A percentile compares a stretch with the other conserved stretches of the same genome.
These are phyloP conservation scores for Lutjanus campechanus DNA, from an alignment of 2,797 vertebrate genomes.

Conservation along the genomic window DNA sequence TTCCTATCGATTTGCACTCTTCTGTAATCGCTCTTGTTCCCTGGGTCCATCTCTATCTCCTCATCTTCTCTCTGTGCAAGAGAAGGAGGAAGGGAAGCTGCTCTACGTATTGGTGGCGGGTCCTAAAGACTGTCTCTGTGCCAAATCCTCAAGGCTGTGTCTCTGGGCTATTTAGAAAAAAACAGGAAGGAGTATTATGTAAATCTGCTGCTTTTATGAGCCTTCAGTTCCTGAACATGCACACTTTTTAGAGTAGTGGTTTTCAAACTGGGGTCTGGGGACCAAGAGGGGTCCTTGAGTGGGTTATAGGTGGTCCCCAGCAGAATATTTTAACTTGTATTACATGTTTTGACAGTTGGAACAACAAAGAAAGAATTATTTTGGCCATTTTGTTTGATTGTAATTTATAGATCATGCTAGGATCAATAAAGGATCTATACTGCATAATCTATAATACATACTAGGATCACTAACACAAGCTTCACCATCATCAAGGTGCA, in stretches of 20 bases:
- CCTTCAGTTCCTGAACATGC: conserved; percentile 3
- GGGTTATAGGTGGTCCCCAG: too few species aligned
- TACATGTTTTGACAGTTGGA: too few species aligned
- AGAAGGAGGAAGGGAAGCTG: conserved; percentile 43
- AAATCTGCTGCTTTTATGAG: conserved; percentile 13
- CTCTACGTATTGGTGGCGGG: conserved; percentile 30
- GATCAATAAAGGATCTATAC: too few species aligned
- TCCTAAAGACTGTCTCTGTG: conserved; percentile 16
- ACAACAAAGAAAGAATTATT: too few species aligned
- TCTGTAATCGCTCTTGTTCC: conserved; percentile 80
- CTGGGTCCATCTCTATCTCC: conserved; percentile 61
- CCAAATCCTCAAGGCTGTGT: conserved; percentile 33
- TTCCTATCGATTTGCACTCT: conserved; percentile 84
- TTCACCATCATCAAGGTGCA: too few species aligned
- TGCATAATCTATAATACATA: too few species aligned
- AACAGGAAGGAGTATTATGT: not conserved
- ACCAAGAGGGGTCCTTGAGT: too few species aligned
- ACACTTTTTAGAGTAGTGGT: not conserved
- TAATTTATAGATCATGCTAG: too few species aligned
- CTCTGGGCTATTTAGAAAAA: conserved; percentile 26
- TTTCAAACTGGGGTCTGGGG: too few species aligned
- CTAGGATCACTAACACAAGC: too few species aligned
- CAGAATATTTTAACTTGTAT: too few species aligned
- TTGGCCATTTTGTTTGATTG: too few species aligned
- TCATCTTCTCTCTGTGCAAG: conserved; percentile 52